These are phyloP conservation scores for Thermophis baileyi DNA, from an alignment of 2,113 vertebrate species.

Conservation along the genomic window DNA sequence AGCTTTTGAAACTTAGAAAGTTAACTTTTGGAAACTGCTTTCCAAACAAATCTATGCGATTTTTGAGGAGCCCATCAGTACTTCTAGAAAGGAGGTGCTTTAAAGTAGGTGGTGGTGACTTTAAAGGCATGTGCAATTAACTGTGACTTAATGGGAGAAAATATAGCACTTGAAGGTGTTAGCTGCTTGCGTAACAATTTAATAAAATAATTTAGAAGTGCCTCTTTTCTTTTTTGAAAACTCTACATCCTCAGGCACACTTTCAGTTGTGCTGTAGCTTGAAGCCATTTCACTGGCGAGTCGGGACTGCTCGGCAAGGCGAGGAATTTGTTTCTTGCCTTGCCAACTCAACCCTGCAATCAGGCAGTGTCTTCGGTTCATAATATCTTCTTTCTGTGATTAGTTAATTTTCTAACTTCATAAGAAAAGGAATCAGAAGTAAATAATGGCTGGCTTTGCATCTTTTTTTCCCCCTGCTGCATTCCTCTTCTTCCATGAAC, in stretches of 20 bases:
- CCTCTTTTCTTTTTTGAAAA: conserved; percentile 8
- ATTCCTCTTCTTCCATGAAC: background rate
- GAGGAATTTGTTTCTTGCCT: conserved; percentile 36
- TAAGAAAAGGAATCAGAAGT: background rate
- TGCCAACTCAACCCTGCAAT: conserved; percentile 16
- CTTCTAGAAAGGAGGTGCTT: conserved; percentile 50
- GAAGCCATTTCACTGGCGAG: background rate
- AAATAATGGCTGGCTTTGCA: background rate
- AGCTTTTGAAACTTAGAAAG: conserved; percentile 50
- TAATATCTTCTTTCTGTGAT: background rate
- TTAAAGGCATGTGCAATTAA: conserved; percentile 51
- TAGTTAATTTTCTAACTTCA: background rate
- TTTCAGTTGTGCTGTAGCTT: background rate
- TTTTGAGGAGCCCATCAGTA: conserved; percentile 27
- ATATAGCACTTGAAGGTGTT: conserved; percentile 32
- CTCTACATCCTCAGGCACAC: conserved; percentile 1
- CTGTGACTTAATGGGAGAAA: conserved; percentile 17
- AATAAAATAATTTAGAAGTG: conserved; percentile 12
- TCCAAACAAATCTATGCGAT: conserved; percentile 40
- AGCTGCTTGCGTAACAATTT: conserved; percentile 37
- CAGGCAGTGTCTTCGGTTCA: conserved; percentile 26
- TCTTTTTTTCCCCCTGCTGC: background rate
- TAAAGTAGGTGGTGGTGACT: conserved; percentile 36
- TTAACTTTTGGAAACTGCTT: conserved; percentile 55
- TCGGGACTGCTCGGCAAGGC: background rate